Base-by-base conservation (phyloP, 2,888 invertebrate species). In the Acheta domesticus region DNA sequence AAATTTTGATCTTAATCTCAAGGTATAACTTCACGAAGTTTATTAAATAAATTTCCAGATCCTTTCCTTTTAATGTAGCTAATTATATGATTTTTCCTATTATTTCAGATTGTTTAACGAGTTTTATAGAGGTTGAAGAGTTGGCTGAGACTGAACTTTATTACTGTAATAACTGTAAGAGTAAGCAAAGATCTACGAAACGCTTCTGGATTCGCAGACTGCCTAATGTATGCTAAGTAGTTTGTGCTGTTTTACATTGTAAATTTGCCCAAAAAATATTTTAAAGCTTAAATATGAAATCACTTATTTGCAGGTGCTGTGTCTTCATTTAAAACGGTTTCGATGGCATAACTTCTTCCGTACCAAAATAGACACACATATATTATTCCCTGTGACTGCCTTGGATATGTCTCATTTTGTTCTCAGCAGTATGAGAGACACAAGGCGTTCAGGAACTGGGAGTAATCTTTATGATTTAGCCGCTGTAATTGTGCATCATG, bases 321-420 rank as follows among this genome's bases (percentile, higher is more conserved):
- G 95, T 87, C 87, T 95, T 84, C 95, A 95, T 86, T 89, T 95
- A 84, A 95, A 95, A 87, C 88, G 95, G 83, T 95, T 95, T 87
- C 90, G 94, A 83, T 95, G 94, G 94, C 92, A 92, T 85, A 92
- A 93, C 85, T 93, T 91, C 84, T 93, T 92, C 85, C 91, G 94
- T 81, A 92, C 93, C 82, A 95, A 95, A 87, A 90, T 95, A 84
- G 94, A 95, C 87, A 92, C 93, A 80, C 90, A 90, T 85, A 92
- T 95, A 82, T 90, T 92, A 84, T 95, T 95, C 86, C 95, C 95
- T 48, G 89, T 94, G 84, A 88, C 88, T 78, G 90, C 92, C 78
- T 88, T 95, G 84, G 94, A 94, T 87, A 93, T 95, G 93, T 92
- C 93, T 74, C 90, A 90, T 84, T 95, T 92, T 87, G 91, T 94